Evolutionary conservation across 2,113 vertebrate genomes (phyloP).

Genomic region (Spermophilus dauricus): DNA sequence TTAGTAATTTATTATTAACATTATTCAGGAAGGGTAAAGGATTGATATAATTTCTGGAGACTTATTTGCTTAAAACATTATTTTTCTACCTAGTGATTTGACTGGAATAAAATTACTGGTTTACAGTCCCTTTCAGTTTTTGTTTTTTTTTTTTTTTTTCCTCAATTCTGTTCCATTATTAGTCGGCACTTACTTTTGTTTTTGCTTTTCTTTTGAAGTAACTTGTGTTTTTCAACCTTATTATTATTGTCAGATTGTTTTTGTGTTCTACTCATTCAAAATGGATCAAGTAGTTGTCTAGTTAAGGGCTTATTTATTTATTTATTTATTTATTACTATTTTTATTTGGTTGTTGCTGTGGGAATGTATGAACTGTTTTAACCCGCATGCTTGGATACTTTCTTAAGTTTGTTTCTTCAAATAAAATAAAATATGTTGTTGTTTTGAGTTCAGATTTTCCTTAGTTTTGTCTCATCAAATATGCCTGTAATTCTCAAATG

Average conservation of each 20-base stretch:
- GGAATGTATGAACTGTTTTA: not conserved
- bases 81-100: conserved; percentile 36
- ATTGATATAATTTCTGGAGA: conserved; percentile 58
- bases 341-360: not conserved
- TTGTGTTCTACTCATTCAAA: not conserved
- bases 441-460: conserved; percentile 10
- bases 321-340: not conserved
- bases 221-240: not conserved
- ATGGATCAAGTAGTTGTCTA: not conserved
- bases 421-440: not conserved
- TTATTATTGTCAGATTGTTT: not conserved
- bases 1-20: conserved; percentile 66
- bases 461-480: conserved; percentile 27
- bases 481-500: not conserved
- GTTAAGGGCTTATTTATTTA: not conserved
- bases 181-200: not conserved
- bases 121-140: not conserved
- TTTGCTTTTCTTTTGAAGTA: not conserved
- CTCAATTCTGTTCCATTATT: not conserved
- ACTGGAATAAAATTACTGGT: not conserved
- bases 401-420: not conserved
- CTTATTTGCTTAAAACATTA: not conserved
- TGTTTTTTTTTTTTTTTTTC: not conserved
- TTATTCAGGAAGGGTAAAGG: conserved; percentile 57
- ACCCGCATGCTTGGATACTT: not conserved